Conservation (phyloP, 2,797 vertebrate genomes). For the Sciaenops ocellatus region DNA sequence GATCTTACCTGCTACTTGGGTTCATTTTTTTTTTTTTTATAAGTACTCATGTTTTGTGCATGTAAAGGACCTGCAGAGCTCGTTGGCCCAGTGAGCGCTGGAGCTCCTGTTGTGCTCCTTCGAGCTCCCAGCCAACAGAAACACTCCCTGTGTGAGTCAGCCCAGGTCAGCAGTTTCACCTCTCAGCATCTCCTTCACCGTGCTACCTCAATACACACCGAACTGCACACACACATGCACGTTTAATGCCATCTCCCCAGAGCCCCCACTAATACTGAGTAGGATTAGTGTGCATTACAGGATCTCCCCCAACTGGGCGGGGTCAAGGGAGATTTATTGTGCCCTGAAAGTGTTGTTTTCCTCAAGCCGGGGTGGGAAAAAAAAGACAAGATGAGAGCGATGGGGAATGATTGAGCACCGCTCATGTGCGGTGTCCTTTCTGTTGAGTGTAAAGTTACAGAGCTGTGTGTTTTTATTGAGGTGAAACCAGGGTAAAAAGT, state of each 20-base stretch:
- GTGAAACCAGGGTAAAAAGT: conserved; percentile 35
- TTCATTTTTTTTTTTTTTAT: neutral
- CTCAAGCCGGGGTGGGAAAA: conserved; percentile 6
- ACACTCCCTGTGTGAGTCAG: conserved; percentile 57
- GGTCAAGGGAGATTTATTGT: conserved; percentile 59
- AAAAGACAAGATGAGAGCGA: conserved; percentile 3
- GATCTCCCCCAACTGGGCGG: conserved; percentile 53
- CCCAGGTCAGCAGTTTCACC: conserved; percentile 63
- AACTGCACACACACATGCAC: conserved; percentile 24
- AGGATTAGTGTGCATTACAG: conserved; percentile 69
- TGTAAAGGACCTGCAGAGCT: conserved; percentile 20
- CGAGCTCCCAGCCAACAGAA: conserved; percentile 54
- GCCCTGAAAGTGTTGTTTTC: conserved; percentile 61
- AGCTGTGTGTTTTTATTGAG: conserved; percentile 34
- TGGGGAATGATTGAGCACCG: conserved; percentile 19
- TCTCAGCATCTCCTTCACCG: conserved; percentile 46
- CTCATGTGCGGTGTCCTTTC: conserved; percentile 18
- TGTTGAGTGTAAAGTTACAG: conserved; percentile 26
- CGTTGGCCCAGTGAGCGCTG: conserved; percentile 4
- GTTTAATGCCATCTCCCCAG: conserved; percentile 54
- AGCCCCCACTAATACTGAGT: conserved; percentile 47
- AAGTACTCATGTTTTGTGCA: conserved; percentile 5
- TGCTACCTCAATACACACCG: conserved; percentile 35
- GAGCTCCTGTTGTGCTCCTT: conserved; percentile 45
- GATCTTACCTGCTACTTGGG: neutral